Base-by-base conservation (phyloP, 2,888 invertebrate genomes). In the Pandemis heparana region DNA sequence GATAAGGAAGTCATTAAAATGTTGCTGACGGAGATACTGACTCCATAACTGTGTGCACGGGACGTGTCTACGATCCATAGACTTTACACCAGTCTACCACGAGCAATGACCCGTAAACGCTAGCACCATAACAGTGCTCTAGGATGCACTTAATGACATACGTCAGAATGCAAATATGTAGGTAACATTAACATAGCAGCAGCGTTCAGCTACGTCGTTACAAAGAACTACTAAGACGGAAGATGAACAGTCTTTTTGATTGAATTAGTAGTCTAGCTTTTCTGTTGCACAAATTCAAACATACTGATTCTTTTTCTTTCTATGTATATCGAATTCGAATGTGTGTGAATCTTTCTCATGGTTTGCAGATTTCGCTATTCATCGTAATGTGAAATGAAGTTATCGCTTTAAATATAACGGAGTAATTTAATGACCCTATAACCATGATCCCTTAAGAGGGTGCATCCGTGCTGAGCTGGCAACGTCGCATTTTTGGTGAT, bases 1-100 rank as follows among this genome's bases (percentile, higher is more conserved):
- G 59, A 48, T 59, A 59, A 71, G 71, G 64, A 71, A 71, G 64
- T 59, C 56, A 46, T 71, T 60, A 65, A 53, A 71, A 16, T n/a
- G 51, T 39, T 18, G 39, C 46, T 23, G 51, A 48, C 62, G 39
- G 69, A 62, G 51, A 62, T 48, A 14, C 64, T 64, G 39, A 59
- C 59, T 39, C 56, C n/a, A 48, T 71, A 71, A 60, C 39, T 65
- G 70, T 63, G 32, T 16, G 38, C 23, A 23, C 23, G 41, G 38
- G 46, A n/a, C 70, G 64, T 71, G 64, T 71, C 39, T 46, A 46
- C 12, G 71, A 60, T 65, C 23, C 59, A 70, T 56, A 18, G 18
- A 64, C 56, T 61, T 69, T 61, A 64, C 56, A 63, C 32, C 23
- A 63, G 6, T 41, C 60, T 38, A 16, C 14, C 5, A 70, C 64